phyloP scores from a whole-genome alignment of 2,888 invertebrate species.

The Drosophila prostipennis region DNA sequence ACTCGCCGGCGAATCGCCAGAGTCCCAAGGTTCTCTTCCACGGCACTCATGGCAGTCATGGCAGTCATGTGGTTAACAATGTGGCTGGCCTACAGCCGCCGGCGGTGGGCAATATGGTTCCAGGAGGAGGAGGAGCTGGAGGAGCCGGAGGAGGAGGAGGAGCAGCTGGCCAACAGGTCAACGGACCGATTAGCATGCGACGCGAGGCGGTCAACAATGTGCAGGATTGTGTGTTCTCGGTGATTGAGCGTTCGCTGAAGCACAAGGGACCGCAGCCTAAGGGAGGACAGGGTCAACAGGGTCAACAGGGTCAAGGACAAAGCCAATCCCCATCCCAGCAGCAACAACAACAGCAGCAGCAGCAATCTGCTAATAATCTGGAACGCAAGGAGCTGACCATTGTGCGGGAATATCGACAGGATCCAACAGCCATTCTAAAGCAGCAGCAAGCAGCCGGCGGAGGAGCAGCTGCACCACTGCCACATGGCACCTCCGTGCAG shows the following conservation, averaged over 20 bases:
- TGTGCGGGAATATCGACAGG: constrained; percentile 84
- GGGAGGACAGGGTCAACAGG: constrained; percentile 42
- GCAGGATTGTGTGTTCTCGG: constrained; percentile 92
- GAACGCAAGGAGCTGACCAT: constrained; percentile 82
- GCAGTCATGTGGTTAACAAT: constrained; percentile 35
- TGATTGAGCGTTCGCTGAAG: constrained; percentile 92
- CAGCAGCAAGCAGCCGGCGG: constrained; percentile 47
- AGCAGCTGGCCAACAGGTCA: constrained; percentile 28
- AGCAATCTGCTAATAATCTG: constrained; percentile 62
- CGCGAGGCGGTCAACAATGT: constrained; percentile 86
- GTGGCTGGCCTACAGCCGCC: constrained; percentile 68
- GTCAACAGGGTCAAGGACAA: constrained; percentile 25
- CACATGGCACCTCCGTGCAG: constrained; percentile 67
- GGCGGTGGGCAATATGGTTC: constrained; percentile 10
- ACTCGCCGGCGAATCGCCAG: constrained; percentile 86
- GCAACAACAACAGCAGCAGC: constrained; percentile 41
- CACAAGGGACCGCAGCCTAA: constrained; percentile 85
- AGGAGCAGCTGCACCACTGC: constrained; percentile 4
- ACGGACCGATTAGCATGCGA: constrained; percentile 72
- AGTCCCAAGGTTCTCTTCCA: constrained; percentile 84
- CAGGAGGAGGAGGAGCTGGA: constrained; percentile 7
- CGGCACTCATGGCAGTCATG: constrained; percentile 38
- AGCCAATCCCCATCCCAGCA: constrained; percentile 25
- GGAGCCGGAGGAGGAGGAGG: constrained; percentile 1
- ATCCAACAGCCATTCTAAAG: constrained; percentile 62